These are phyloP conservation scores for Pyrrhosoma nymphula DNA, from an alignment of 2,888 invertebrate species.

Conservation along the genomic window DNA sequence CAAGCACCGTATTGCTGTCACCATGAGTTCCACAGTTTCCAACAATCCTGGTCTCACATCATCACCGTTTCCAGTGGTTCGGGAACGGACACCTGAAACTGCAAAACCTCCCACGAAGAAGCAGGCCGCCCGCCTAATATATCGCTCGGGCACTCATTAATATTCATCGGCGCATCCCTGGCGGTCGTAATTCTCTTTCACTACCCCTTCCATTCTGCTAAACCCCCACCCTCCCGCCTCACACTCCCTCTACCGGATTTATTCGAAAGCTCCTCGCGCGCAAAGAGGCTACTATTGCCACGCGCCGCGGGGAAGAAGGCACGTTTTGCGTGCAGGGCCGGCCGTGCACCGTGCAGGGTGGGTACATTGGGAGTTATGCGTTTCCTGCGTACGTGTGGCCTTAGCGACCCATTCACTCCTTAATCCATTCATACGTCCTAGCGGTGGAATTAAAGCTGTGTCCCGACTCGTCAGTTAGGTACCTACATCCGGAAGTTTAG, in stretches of 20 bases:
- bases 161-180: conserved; percentile 11
- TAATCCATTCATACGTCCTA: no score
- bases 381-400: background rate
- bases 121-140: background rate
- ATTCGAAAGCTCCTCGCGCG: background rate
- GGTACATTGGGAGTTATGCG: background rate
- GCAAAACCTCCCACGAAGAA: conserved; percentile 18
- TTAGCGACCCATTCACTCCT: background rate
- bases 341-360: background rate
- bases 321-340: background rate
- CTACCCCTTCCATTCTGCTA: no score
- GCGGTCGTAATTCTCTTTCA: background rate
- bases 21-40: background rate
- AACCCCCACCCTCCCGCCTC: no score
- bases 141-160: background rate
- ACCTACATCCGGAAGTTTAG: no score
- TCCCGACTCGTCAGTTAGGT: no score
- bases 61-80: background rate
- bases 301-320: no score
- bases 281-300: background rate
- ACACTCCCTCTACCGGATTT: background rate
- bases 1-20: background rate
- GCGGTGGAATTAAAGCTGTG: no score
- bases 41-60: background rate
- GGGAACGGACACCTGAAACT: conserved; percentile 6